These are phyloP conservation scores for Tricholauxania praeusta DNA, from an alignment of 2,888 invertebrate genomes.

Conservation along the genomic window DNA sequence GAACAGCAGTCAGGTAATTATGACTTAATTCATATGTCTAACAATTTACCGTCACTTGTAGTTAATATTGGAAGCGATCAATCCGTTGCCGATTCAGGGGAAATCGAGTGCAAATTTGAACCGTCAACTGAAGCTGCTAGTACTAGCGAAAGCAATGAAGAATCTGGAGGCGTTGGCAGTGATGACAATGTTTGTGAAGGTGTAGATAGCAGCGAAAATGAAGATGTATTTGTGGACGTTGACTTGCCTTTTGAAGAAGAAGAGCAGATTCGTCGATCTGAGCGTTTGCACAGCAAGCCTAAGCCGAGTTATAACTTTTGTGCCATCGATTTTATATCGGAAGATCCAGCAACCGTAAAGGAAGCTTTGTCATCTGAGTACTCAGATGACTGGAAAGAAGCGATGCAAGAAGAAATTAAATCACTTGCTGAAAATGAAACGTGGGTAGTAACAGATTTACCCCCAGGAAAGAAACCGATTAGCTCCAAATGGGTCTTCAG, in stretches of 20 bases:
- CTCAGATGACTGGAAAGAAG: slow-evolving; percentile 32
- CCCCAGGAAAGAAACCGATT: slow-evolving; percentile 34
- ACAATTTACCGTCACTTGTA: too few relatives aligned
- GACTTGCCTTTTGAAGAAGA: too few relatives aligned
- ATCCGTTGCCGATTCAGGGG: too few relatives aligned
- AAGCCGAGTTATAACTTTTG: slow-evolving; percentile 13
- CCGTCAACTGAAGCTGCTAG: not conserved
- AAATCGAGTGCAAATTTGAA: too few relatives aligned
- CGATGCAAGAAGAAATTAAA: slow-evolving; percentile 27
- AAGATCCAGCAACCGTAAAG: slow-evolving; percentile 17
- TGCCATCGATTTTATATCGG: slow-evolving; percentile 10
- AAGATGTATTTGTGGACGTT: not conserved
- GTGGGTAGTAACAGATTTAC: slow-evolving; percentile 33
- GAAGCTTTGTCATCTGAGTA: slow-evolving; percentile 34
- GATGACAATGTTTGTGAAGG: not conserved
- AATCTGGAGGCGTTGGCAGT: not conserved
- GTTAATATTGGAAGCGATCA: not conserved
- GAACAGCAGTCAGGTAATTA: too few relatives aligned
- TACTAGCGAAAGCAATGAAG: not conserved
- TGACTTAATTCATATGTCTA: too few relatives aligned
- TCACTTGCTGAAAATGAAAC: slow-evolving; percentile 38
- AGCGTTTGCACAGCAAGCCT: slow-evolving; percentile 8
- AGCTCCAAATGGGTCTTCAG: slow-evolving; percentile 39
- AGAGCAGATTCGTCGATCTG: not conserved
- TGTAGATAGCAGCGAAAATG: not conserved